Conservation (phyloP, 2,113 vertebrate species). For the Anolis carolinensis region DNA sequence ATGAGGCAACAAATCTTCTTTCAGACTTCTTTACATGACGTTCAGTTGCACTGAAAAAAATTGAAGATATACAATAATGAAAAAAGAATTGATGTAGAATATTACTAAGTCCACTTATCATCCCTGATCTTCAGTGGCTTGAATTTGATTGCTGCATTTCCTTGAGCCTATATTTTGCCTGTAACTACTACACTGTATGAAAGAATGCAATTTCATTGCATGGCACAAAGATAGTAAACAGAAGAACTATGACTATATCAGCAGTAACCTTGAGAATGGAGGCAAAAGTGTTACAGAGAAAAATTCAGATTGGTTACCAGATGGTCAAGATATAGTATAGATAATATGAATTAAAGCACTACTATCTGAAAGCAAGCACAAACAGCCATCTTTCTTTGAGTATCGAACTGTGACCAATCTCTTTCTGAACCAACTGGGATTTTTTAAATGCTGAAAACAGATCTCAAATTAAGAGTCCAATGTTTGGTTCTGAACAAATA, state of each 20-base stretch:
- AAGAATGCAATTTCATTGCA: conserved; percentile 51
- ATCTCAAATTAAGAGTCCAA: conserved; percentile 63
- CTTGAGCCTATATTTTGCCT: background rate
- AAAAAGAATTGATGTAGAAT: conserved; percentile 11
- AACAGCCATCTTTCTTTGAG: conserved; percentile 13
- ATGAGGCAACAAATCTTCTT: background rate
- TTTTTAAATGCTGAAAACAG: conserved; percentile 55
- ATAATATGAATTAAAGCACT: conserved; percentile 19
- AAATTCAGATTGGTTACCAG: background rate
- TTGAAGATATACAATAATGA: background rate
- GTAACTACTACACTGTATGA: conserved; percentile 37
- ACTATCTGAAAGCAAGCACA: background rate
- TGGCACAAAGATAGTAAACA: conserved; percentile 6
- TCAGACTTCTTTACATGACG: conserved; percentile 30
- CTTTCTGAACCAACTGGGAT: conserved; percentile 49
- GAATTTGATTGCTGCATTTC: conserved; percentile 12
- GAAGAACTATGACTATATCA: conserved; percentile 30
- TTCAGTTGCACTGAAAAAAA: background rate
- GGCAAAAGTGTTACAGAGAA: background rate
- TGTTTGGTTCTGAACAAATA: conserved; percentile 67
- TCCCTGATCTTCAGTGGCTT: conserved; percentile 23
- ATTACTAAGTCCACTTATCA: conserved; percentile 27
- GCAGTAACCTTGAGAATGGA: background rate
- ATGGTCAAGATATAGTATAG: background rate
- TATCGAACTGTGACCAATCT: conserved; percentile 63